These are phyloP conservation scores for Acestrorhynchus altus DNA, from an alignment of 2,797 vertebrate species.

Conservation along the genomic window DNA sequence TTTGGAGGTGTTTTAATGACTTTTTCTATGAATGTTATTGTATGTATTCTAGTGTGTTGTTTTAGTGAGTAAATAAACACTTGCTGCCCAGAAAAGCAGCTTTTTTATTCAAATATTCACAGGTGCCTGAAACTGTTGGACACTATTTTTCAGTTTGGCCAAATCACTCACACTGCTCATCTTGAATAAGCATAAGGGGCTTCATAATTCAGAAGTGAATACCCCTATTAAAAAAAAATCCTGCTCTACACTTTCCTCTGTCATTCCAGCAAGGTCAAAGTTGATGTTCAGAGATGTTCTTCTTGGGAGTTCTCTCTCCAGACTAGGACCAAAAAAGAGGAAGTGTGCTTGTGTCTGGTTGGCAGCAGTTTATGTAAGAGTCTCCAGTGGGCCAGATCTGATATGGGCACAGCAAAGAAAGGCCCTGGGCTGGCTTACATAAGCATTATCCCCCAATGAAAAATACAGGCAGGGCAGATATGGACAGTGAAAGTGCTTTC, in stretches of 20 bases:
- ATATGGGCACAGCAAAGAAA: conserved; percentile 22
- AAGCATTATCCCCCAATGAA: conserved; percentile 1
- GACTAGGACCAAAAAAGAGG: conserved; percentile 12
- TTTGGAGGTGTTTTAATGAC: too few relatives aligned
- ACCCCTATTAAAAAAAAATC: background rate
- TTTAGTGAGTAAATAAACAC: too few relatives aligned
- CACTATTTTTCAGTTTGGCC: background rate
- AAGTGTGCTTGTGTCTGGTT: conserved; percentile 8
- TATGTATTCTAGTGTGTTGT: too few relatives aligned
- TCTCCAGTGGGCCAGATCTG: conserved; percentile 16
- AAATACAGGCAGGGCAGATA: conserved; percentile 6
- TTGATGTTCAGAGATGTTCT: conserved; percentile 1
- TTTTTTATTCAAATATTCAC: too few relatives aligned
- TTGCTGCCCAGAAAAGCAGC: too few relatives aligned
- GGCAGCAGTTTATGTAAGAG: conserved; percentile 23
- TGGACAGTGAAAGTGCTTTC: conserved; percentile 5
- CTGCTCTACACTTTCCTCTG: background rate
- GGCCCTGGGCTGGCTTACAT: conserved; percentile 17
- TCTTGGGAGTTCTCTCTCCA: conserved; percentile 12
- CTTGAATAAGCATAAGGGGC: background rate
- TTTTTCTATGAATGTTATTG: too few relatives aligned
- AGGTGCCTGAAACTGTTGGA: too few relatives aligned
- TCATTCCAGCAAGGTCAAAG: conserved; percentile 22
- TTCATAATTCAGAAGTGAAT: background rate
- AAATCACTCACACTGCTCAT: background rate